Conservation (phyloP, 1,140 invertebrate species). For the Dufourea novaeangliae region DNA sequence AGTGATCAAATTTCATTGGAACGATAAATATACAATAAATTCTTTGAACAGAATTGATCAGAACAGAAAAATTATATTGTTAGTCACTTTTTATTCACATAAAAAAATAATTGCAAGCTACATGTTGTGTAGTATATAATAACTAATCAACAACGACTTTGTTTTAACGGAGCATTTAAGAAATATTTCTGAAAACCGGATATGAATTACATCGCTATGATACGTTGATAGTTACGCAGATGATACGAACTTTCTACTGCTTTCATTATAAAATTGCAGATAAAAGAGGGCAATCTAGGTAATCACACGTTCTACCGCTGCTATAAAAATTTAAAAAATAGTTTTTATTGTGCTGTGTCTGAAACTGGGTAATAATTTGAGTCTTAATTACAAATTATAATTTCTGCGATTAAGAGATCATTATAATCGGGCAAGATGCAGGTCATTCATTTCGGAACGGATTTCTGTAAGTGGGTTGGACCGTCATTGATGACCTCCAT, state of each 20-base stretch:
- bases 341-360: too few species aligned
- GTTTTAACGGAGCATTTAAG: slow-evolving; percentile 1
- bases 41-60: too few species aligned
- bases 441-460: background rate
- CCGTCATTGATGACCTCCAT: background rate
- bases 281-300: background rate
- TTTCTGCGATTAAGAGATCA: background rate
- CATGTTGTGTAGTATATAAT: background rate
- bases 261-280: slow-evolving; percentile 4
- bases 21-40: too few species aligned
- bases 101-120: too few species aligned
- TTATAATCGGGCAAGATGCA: background rate
- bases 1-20: too few species aligned
- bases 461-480: slow-evolving; percentile 1
- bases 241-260: slow-evolving; percentile 33
- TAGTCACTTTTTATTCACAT: background rate
- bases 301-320: background rate
- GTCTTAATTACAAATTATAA: background rate
- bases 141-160: background rate
- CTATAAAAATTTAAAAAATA: background rate
- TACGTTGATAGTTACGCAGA: too few species aligned
- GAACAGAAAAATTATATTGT: background rate
- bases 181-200: slow-evolving; percentile 20
- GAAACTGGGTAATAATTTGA: background rate
- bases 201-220: too few species aligned